Conservation (phyloP, 1,140 invertebrate species). For the Oreohelix idahoensis region DNA sequence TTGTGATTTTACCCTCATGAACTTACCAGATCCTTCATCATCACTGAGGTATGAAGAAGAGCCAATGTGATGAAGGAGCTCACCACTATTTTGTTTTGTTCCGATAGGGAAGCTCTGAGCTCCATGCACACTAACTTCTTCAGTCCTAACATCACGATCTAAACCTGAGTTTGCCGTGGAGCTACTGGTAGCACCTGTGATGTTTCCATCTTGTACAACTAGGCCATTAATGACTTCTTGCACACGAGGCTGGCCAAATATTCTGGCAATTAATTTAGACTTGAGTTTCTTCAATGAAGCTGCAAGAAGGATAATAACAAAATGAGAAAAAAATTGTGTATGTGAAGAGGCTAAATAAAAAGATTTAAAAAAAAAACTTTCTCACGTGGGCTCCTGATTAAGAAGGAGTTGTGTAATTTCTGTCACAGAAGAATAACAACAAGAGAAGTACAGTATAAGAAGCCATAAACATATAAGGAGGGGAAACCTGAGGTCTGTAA, state of each 20-base stretch:
- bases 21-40: conserved; percentile 25
- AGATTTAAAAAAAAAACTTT: not conserved
- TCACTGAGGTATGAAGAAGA: conserved; percentile 27
- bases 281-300: conserved; percentile 13
- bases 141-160: not conserved
- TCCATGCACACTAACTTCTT: not conserved
- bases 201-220: not conserved
- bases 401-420: too few species aligned
- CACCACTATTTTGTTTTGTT: not conserved
- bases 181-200: not conserved
- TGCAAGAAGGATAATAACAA: not conserved
- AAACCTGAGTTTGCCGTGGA: not conserved
- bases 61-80: not conserved
- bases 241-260: not conserved
- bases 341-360: too few species aligned
- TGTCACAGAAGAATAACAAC: too few species aligned
- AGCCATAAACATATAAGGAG: too few species aligned
- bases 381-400: too few species aligned
- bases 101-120: conserved; percentile 1
- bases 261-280: not conserved
- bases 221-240: not conserved
- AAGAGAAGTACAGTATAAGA: too few species aligned
- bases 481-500: too few species aligned
- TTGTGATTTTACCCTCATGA: too few species aligned
- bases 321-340: too few species aligned